Evolutionary conservation across 2,888 invertebrate species (phyloP), one percentile per base, ranked within the genome.

Genomic region (Dendrolimus houi): DNA sequence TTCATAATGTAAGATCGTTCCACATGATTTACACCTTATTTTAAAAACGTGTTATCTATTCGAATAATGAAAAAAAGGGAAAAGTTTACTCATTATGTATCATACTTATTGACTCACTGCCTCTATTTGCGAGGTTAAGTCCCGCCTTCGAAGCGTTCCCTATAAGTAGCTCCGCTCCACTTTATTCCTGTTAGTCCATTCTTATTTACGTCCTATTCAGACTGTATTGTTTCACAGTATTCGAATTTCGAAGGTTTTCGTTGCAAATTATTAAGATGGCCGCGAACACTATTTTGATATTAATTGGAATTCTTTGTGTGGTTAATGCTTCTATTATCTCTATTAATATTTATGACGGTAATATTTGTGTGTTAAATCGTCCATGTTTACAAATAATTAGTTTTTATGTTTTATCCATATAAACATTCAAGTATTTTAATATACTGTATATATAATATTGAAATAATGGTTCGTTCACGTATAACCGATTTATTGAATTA

Each of bases 241-340:
- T 47, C 7, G 47, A 47, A 9, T 47, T 47, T 47, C 47, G 47
- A 47, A 47, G 9, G 47, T 47, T 2, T 47, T 47, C 47, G 12
- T 47, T 47, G 9, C 47, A 47, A 6, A 47, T 47, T 47, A 47
- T 10, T 12, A 9, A 12, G 13, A 69, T 69, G 68, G 61, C 52
- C 29, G 29, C 29, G 14, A 52, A 29, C 12, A 62, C 56, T 61
- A 10, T 60, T 12, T 10, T 62, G 17, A 55, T 64, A 17, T 53
- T 63, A 8, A 13, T 67, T 41, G 60, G 58, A 6, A 54, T 42
- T 1, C n/a, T 64, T 1, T 62, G 40, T 42, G 59, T 60, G 9
- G 54, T 61, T 10, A 63, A 64, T 13, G 64, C 64, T 0, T 64
- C 69, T 10, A 60, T 65, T 40, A 54, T 67, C 7, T 58, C 55